These are phyloP conservation scores for Cataglyphis cursor DNA, from an alignment of 2,888 invertebrate genomes.

Conservation along the genomic window DNA sequence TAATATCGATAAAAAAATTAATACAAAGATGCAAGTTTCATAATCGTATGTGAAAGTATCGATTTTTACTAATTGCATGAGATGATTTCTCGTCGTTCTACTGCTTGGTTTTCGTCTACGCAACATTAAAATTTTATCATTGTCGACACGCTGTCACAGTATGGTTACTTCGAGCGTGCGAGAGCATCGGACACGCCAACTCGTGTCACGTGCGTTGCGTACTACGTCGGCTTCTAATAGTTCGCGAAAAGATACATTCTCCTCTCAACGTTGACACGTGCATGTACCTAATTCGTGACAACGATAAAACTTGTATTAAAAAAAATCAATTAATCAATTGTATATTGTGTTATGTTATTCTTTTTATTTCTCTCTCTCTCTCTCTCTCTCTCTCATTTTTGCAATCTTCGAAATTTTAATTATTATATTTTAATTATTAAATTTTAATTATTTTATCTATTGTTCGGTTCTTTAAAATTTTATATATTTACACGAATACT, in stretches of 20 bases:
- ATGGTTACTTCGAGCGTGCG: slow-evolving; percentile 20
- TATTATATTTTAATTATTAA: not conserved
- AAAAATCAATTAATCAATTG: not conserved
- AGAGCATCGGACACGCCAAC: slow-evolving; percentile 27
- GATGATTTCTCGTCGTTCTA: not conserved
- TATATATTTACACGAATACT: not conserved
- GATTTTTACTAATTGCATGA: not conserved
- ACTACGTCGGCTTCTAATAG: slow-evolving; percentile 17
- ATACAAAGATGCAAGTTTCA: not conserved
- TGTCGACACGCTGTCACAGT: slow-evolving; percentile 43
- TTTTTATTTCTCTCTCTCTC: not conserved
- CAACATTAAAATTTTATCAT: slow-evolving; percentile 10
- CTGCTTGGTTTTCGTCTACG: not conserved
- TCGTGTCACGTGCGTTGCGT: slow-evolving; percentile 15
- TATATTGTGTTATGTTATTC: not conserved
- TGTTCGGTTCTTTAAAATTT: not conserved
- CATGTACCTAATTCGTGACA: not conserved
- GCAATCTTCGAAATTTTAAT: not conserved
- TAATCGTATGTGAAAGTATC: not conserved
- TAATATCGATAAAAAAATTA: not conserved
- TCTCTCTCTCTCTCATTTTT: not conserved
- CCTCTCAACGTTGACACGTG: not conserved
- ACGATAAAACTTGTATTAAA: not conserved
- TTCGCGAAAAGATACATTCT: slow-evolving; percentile 31
- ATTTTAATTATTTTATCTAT: not conserved